A percentile compares a stretch with the other conserved stretches of the same genome.
These are phyloP conservation scores for Eulemur rubriventer DNA, from an alignment of 2,797 vertebrate species.

Conservation along the genomic window DNA sequence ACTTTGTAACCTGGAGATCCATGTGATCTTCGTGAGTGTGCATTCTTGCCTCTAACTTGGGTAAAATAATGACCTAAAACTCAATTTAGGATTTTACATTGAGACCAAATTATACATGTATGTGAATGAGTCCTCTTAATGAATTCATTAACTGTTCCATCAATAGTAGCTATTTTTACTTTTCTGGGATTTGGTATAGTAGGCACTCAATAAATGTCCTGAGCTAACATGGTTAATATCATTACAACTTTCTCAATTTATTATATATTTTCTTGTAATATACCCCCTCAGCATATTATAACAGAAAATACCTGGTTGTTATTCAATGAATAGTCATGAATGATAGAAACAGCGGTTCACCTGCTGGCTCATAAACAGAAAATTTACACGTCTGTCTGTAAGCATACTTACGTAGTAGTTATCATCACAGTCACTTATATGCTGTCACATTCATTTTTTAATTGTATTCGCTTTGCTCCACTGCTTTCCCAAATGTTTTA, in stretches of 20 bases:
- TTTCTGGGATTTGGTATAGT: neutral
- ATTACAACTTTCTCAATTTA: neutral
- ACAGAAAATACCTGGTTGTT: neutral
- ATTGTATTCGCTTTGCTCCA: neutral
- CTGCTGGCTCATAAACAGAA: neutral
- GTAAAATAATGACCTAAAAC: neutral
- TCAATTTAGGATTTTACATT: neutral
- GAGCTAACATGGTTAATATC: neutral
- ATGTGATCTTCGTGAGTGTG: neutral
- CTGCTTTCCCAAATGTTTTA: neutral
- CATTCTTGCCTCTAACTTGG: neutral
- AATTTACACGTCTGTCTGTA: neutral
- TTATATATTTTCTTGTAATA: neutral
- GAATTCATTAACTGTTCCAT: neutral
- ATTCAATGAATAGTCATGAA: neutral
- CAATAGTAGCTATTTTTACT: neutral
- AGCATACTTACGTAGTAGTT: neutral
- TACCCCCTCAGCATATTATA: neutral
- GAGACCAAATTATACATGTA: neutral
- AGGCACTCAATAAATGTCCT: neutral
- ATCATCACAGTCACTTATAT: neutral
- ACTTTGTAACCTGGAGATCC: neutral
- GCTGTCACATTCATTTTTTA: neutral
- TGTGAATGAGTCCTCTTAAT: neutral
- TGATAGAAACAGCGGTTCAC: neutral